Conservation (phyloP, 2,888 invertebrate species). For the Limnephilus auricula region DNA sequence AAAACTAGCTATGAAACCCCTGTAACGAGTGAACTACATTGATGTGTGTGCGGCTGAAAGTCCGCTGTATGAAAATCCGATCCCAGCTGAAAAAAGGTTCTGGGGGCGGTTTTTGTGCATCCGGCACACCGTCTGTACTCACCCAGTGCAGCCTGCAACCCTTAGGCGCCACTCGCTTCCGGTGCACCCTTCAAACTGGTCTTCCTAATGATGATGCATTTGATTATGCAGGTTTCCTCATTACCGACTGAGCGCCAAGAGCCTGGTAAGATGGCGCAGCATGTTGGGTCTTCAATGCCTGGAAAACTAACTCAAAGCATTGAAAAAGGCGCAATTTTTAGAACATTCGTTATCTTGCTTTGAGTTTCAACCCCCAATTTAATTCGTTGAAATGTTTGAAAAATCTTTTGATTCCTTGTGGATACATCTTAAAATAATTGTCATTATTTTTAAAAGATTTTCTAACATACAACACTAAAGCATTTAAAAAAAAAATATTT, state of each 20-base stretch:
- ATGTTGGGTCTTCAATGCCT: background rate
- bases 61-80: constrained; percentile 12
- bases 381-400: background rate
- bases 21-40: background rate
- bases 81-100: constrained; percentile 29
- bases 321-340: background rate
- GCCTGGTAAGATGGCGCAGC: constrained; percentile 15
- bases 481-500: too few relatives aligned
- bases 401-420: background rate
- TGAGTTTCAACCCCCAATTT: background rate
- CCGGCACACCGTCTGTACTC: background rate
- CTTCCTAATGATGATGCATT: constrained; percentile 61
- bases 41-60: background rate
- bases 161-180: constrained; percentile 39
- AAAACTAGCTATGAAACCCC: background rate
- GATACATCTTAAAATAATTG: too few relatives aligned
- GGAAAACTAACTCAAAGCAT: constrained; percentile 19
- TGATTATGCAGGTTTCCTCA: constrained; percentile 64
- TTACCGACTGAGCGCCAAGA: constrained; percentile 48
- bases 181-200: constrained; percentile 22
- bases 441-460: too few relatives aligned
- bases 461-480: too few relatives aligned
- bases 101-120: constrained; percentile 39
- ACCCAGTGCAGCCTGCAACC: constrained; percentile 16
- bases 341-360: constrained; percentile 2